Base-by-base conservation (phyloP, 2,888 invertebrate species). In the Limnephilus auricula region DNA sequence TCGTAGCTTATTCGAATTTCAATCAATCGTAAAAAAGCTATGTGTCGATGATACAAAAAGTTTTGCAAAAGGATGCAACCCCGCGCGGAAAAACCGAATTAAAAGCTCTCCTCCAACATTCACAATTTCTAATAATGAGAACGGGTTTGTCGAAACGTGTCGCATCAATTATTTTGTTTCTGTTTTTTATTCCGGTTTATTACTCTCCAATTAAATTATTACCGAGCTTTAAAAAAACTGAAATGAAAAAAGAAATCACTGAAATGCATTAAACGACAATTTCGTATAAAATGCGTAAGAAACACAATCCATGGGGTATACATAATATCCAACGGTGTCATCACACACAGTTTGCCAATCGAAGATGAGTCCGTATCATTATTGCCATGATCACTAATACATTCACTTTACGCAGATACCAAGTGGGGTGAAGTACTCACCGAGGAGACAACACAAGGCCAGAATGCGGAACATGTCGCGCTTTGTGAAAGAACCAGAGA, bases 401-500 rank as follows among this genome's bases (percentile, higher is more conserved):
- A 92, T 92, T 92, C 92, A 92, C 92, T 92, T 90, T 89, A 30
- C 80, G 85, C 90, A 89, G 82, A 50, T 89, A 83, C 50, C 34
- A 80, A 86, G 86, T 31, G 78, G 84, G 85, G 89, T 37, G 85
- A 84, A 80, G 86, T 92, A 93, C 93, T 93, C 93, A 93, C 93
- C 93, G 85, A 93, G 86, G 78, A 92, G 65, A 92, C 90, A 92
- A 92, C 92, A 93, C 93, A 92, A 90, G 90, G 90, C 90, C 83
- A 93, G 79, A 84, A 92, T 82, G 85, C 89, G 92, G 89, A 89
- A 93, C 93, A 93, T 93, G 93, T 91, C 92, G 92, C 93, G 91
- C 90, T 90, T 86, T 90, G 90, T 83, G 86, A 45, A 90, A 80
- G 92, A 82, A 89, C 90, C 90, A 93, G 86, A 91, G 84, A 91